phyloP scores from a whole-genome alignment of 2,888 invertebrate genomes.

The Seira musarum region DNA sequence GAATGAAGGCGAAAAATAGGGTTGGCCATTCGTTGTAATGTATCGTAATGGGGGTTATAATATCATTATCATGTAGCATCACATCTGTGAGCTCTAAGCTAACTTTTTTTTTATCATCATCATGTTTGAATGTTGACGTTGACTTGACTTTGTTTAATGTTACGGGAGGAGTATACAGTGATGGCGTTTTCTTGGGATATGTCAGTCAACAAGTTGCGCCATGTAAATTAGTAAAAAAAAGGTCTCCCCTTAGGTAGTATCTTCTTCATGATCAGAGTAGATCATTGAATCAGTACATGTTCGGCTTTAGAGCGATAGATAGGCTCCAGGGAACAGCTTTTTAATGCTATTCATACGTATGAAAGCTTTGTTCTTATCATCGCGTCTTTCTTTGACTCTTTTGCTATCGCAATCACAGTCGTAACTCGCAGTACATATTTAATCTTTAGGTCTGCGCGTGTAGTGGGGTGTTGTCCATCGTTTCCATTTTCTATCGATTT shows the following conservation, averaged over 20 bases:
- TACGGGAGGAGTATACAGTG: constrained; percentile 34
- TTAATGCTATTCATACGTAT: too few species aligned
- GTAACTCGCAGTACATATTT: too few species aligned
- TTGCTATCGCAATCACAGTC: not conserved
- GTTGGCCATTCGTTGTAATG: too few species aligned
- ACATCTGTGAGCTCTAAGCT: too few species aligned
- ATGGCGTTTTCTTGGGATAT: not conserved
- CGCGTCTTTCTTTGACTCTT: not conserved
- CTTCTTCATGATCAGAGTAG: not conserved
- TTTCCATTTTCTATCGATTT: not conserved
- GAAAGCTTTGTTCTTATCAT: too few species aligned
- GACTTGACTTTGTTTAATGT: constrained; percentile 28
- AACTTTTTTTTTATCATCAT: not conserved
- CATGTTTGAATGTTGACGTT: not conserved
- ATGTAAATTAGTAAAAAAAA: not conserved
- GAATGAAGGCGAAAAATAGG: constrained; percentile 19
- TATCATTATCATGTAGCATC: too few species aligned
- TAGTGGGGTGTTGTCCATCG: not conserved
- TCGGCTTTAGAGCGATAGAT: not conserved
- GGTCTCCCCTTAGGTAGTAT: not conserved
- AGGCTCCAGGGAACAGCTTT: too few species aligned
- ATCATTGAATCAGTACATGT: not conserved
- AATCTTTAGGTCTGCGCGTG: too few species aligned
- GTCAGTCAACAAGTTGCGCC: not conserved
- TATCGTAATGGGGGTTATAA: not conserved